phyloP scores from a whole-genome alignment of 2,888 invertebrate genomes.

The Agonopterix subpropinquella region DNA sequence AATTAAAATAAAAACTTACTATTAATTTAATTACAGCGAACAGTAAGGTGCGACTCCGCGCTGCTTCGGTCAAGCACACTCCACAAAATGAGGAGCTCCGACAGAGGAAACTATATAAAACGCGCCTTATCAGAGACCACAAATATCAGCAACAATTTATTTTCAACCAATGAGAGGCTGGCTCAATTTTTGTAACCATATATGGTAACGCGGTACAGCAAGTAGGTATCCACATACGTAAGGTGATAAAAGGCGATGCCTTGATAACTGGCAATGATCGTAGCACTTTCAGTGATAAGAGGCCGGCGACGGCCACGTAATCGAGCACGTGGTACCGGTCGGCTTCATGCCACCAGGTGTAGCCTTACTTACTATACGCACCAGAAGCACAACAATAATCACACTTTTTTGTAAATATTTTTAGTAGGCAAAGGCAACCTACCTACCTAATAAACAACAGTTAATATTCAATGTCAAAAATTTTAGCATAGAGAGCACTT shows the following conservation, averaged over 20 bases:
- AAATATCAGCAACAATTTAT: slow-evolving; percentile 62
- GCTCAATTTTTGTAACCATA: slow-evolving; percentile 82
- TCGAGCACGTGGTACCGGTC: slow-evolving; percentile 3
- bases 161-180: slow-evolving; percentile 80
- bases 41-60: slow-evolving; percentile 52
- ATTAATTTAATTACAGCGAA: slow-evolving; percentile 45
- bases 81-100: slow-evolving; percentile 57
- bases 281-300: slow-evolving; percentile 2
- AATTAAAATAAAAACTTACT: slow-evolving; percentile 43
- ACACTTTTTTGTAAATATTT: neutral
- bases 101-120: slow-evolving; percentile 74
- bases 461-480: no score
- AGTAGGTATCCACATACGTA: slow-evolving; percentile 34
- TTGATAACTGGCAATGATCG: slow-evolving; percentile 36
- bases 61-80: slow-evolving; percentile 55
- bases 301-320: slow-evolving; percentile 3
- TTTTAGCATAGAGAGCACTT: no score
- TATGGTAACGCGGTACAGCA: slow-evolving; percentile 77
- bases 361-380: neutral
- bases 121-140: slow-evolving; percentile 67
- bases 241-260: slow-evolving; percentile 45
- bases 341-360: neutral
- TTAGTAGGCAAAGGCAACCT: no score
- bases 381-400: no score
- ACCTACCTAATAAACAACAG: neutral